Base-by-base conservation (phyloP, 2,888 invertebrate genomes). In the Pandemis heparana region DNA sequence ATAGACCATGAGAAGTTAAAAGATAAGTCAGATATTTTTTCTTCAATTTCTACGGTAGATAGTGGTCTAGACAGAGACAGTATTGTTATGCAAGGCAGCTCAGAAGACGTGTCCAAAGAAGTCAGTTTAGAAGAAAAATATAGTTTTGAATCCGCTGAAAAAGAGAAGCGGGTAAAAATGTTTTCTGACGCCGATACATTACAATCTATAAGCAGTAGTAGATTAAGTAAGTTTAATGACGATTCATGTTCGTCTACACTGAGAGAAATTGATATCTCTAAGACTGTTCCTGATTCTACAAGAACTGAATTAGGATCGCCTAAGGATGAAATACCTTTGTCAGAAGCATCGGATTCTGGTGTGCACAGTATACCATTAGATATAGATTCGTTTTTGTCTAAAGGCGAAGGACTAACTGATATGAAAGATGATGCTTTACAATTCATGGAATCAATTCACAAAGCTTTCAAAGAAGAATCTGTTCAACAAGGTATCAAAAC, bases 401-500 rank as follows among this genome's bases (percentile, higher is more conserved):
- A 46, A 56, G 48, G 64, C 62, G 81, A 81, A 23, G 79, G 80
- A 9, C 75, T 69, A 68, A 65, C 67, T 61, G 63, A 80, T 48
- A 76, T 84, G 10, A 84, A 84, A 79, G 87, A 86, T 38, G 88
- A 80, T 77, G 85, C 88, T 10, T 77, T 77, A n/a, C 77, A 87
- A 71, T 81, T 92, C 1, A 80, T 92, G 78, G 89, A 92, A 77
- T 89, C 91, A 10, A 87, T 94, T 76, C 86, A 92, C 70, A 90
- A 90, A 82, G 94, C 93, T 14, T 92, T 94, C 76, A 83, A 81
- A 60, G 89, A 90, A 51, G 91, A 91, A 71, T 76, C 76, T 16
- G 85, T 94, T 32, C 94, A 94, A 77, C 94, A 94, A 84, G 94
- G 92, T 67, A 94, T 94, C 23, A 94, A 90, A 81, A 87, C 88